Evolutionary conservation across 53 echinoderm and acorn worm species (phyloP).

Genomic region (Actinopyga echinites): DNA sequence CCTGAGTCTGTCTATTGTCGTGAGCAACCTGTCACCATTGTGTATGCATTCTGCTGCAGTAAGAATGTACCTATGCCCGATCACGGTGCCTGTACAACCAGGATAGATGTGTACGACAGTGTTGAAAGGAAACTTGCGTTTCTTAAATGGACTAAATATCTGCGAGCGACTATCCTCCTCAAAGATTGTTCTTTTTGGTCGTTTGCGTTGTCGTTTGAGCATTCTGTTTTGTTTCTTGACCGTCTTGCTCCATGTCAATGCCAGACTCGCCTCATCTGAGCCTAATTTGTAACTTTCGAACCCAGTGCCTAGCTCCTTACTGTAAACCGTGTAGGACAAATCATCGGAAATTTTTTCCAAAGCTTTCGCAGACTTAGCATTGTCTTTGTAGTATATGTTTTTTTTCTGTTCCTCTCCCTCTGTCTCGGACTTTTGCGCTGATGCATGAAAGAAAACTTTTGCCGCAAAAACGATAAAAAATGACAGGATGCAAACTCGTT

Average conservation of each 20-base stretch:
- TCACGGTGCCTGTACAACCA: slow-evolving; percentile 74
- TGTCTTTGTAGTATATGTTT: background rate
- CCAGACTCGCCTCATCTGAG: background rate
- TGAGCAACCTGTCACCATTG: slow-evolving; percentile 54
- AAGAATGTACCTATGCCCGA: slow-evolving; percentile 71
- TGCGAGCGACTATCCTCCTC: slow-evolving; percentile 58
- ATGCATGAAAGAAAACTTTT: too few relatives aligned
- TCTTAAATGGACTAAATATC: slow-evolving; percentile 50
- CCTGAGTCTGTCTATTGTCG: slow-evolving; percentile 44
- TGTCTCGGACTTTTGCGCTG: too few relatives aligned
- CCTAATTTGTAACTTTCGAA: background rate
- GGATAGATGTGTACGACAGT: slow-evolving; percentile 65
- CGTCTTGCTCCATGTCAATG: slow-evolving; percentile 18
- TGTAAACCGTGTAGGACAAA: slow-evolving; percentile 25
- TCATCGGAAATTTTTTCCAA: slow-evolving; percentile 12
- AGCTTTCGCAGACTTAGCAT: background rate
- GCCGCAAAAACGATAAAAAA: too few relatives aligned
- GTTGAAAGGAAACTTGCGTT: slow-evolving; percentile 63
- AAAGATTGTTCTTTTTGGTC: slow-evolving; percentile 64
- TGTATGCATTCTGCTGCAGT: slow-evolving; percentile 93
- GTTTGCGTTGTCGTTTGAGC: background rate
- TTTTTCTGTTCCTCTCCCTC: too few relatives aligned
- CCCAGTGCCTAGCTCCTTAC: background rate
- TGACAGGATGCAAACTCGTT: too few relatives aligned
- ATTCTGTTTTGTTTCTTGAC: background rate